Evolutionary conservation across 2,113 vertebrate genomes (phyloP).

Genomic region (Ammospiza nelsoni): DNA sequence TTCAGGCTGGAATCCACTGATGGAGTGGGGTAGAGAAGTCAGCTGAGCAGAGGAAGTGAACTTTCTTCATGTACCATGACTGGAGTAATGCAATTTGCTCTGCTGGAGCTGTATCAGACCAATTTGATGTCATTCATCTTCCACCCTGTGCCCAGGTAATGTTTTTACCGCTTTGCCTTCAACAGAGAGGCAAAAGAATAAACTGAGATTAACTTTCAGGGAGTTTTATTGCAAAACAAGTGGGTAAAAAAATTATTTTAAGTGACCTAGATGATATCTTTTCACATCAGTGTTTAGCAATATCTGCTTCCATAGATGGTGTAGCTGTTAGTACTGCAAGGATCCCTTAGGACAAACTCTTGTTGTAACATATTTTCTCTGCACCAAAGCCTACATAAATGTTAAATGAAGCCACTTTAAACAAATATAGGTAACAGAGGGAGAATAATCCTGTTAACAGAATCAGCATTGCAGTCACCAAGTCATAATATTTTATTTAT

Average conservation of each 20-base stretch:
- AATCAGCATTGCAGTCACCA: slow-evolving; percentile 44
- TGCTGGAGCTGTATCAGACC: neutral
- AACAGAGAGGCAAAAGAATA: neutral
- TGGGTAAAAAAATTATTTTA: slow-evolving; percentile 55
- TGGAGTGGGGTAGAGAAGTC: neutral
- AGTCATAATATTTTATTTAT: slow-evolving; percentile 70
- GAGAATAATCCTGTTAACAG: slow-evolving; percentile 57
- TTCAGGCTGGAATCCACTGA: neutral
- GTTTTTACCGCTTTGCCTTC: neutral
- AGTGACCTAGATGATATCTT: slow-evolving; percentile 43
- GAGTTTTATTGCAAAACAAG: slow-evolving; percentile 26
- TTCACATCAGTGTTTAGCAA: slow-evolving; percentile 37
- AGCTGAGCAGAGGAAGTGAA: neutral
- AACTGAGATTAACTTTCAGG: slow-evolving; percentile 6
- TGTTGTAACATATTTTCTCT: slow-evolving; percentile 49
- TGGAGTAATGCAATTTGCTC: neutral
- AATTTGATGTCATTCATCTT: neutral
- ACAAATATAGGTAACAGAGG: slow-evolving; percentile 59
- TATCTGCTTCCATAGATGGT: slow-evolving; percentile 30
- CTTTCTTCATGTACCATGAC: neutral
- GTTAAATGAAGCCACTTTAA: slow-evolving; percentile 69
- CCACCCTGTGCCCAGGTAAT: neutral
- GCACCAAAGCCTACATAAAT: slow-evolving; percentile 67
- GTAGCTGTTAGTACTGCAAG: slow-evolving; percentile 31
- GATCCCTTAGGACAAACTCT: slow-evolving; percentile 62